Base-by-base conservation (phyloP, 2,888 invertebrate species). In the Nomada flava region DNA sequence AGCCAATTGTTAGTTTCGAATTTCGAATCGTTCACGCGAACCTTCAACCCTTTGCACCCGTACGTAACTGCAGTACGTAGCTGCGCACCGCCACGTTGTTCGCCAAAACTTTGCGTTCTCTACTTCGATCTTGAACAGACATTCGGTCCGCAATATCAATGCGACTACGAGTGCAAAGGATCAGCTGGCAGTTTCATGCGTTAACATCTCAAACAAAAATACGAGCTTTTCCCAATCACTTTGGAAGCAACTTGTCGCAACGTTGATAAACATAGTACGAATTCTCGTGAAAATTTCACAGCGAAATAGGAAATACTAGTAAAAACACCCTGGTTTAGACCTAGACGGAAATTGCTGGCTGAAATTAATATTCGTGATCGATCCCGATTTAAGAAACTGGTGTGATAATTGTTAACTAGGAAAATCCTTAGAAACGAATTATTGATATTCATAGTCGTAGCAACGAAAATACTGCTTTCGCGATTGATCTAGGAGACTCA, bases 401-500 rank as follows among this genome's bases (percentile, higher is more conserved):
- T 53, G 11, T 44, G 44, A n/a, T 47, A n/a, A 13, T 23, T 52
- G 20, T 60, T 20, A 15, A 2, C 15, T 11, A 29, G 15, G 13
- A 18, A 63, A 57, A 53, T 44, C 20, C 18, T 44, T 23, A 52
- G 10, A 57, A 47, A 47, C 53, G 53, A 65, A 76, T 70, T 52
- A 70, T 47, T 52, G 20, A 70, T 60, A 70, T 63, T 73, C 52
- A 36, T 73, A 76, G 23, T 69, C 55, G 52, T 64, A 79, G 75
- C 64, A 72, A 72, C 50, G 71, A 72, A 52, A 59, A 71, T 44
- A 78, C 13, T 64, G 64, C 50, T 74, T 82, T 72, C 57, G 44
- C 64, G 57, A 59, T 80, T 69, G 55, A 69, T 80, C 73, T 76
- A 75, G 36, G 62, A 53, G 62, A 57, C 50, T 71, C 67, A 50